phyloP scores from a whole-genome alignment of 2,797 vertebrate genomes.

The Eulemur mongoz region DNA sequence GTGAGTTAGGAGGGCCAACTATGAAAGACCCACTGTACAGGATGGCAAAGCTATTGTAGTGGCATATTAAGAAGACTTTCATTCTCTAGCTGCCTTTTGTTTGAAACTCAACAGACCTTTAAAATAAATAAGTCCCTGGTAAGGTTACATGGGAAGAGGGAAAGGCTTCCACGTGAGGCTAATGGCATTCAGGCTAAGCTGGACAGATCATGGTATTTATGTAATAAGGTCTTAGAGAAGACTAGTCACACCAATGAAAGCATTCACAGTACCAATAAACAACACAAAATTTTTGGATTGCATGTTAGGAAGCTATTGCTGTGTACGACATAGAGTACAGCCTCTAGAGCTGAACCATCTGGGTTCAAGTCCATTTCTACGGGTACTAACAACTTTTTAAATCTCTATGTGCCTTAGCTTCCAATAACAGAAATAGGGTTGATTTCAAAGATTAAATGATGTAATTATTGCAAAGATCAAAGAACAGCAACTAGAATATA shows the following conservation, averaged over 20 bases:
- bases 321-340: fast-evolving
- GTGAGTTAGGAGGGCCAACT: background rate
- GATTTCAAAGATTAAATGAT: background rate
- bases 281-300: background rate
- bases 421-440: background rate
- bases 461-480: conserved; percentile 4
- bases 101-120: background rate
- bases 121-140: background rate
- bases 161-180: background rate
- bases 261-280: background rate
- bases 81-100: background rate
- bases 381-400: background rate
- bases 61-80: background rate
- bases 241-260: background rate
- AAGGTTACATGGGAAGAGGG: background rate
- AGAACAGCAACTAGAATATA: background rate
- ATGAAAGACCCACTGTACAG: background rate
- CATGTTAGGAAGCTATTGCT: background rate
- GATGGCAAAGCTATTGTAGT: background rate
- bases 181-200: background rate
- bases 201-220: background rate
- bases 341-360: background rate
- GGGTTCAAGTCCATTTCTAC: background rate
- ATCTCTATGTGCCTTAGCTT: background rate
- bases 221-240: background rate